phyloP scores from a whole-genome alignment of 1,140 invertebrate species.

The Leptinotarsa defecta region DNA sequence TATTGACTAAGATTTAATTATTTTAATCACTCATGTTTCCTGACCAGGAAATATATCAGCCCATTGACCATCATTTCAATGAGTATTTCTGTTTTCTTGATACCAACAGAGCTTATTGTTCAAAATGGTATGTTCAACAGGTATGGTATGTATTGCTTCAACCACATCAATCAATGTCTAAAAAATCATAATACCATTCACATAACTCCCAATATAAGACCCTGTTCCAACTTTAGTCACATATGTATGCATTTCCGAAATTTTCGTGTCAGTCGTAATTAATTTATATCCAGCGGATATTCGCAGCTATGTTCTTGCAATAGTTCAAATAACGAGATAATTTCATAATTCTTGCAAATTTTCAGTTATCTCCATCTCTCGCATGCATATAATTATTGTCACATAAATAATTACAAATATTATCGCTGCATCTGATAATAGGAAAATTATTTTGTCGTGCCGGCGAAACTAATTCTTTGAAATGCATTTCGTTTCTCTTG shows the following conservation, averaged over 20 bases:
- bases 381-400: slow-evolving; percentile 28
- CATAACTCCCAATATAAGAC: no score
- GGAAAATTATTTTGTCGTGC: slow-evolving; percentile 21
- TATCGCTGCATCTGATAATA: slow-evolving; percentile 24
- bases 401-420: slow-evolving; percentile 13
- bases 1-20: no score
- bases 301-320: slow-evolving; percentile 2
- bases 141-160: no score
- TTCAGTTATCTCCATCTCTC: slow-evolving; percentile 22
- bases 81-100: no score
- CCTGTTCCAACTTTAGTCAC: no score
- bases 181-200: no score
- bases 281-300: slow-evolving; percentile 13
- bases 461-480: slow-evolving; percentile 13
- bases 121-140: no score
- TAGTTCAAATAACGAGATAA: slow-evolving; percentile 15
- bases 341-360: slow-evolving; percentile 23
- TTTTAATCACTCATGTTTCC: no score
- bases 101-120: no score
- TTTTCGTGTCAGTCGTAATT: slow-evolving; percentile 14
- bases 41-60: no score
- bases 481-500: slow-evolving; percentile 13
- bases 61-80: no score
- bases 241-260: not conserved
- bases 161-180: no score